Conservation (phyloP, 2,888 invertebrate species). For the Bellardia pandia region DNA sequence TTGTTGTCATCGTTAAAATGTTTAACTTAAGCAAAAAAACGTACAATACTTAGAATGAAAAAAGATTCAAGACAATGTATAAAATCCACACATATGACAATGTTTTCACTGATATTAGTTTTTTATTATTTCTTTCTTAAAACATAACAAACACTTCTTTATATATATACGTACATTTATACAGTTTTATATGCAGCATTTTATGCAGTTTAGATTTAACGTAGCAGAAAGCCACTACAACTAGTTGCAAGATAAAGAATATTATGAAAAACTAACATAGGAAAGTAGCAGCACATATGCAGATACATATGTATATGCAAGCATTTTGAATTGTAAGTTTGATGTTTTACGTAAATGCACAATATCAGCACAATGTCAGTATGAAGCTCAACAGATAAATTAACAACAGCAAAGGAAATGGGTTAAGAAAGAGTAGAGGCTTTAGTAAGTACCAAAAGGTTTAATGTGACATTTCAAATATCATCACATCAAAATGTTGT, state of each 20-base stretch:
- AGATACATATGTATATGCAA: not conserved
- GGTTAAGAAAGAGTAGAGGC: not conserved
- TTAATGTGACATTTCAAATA: slow-evolving; percentile 63
- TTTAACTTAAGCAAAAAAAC: slow-evolving; percentile 10
- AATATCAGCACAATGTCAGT: slow-evolving; percentile 71
- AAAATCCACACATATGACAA: slow-evolving; percentile 65
- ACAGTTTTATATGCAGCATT: slow-evolving; percentile 26
- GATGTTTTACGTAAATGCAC: slow-evolving; percentile 72
- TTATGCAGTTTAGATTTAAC: slow-evolving; percentile 60
- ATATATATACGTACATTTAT: slow-evolving; percentile 77
- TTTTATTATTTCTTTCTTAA: slow-evolving; percentile 50
- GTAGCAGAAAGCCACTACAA: slow-evolving; percentile 58
- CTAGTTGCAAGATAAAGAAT: slow-evolving; percentile 54
- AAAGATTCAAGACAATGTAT: slow-evolving; percentile 9
- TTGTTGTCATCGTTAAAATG: slow-evolving; percentile 69
- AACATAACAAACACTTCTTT: slow-evolving; percentile 2
- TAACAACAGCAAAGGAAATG: slow-evolving; percentile 29
- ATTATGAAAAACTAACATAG: slow-evolving; percentile 18
- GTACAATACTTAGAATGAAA: not conserved
- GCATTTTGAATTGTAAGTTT: slow-evolving; percentile 60
- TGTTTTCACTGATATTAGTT: slow-evolving; percentile 74
- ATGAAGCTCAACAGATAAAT: slow-evolving; percentile 61
- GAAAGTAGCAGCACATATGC: slow-evolving; percentile 6
- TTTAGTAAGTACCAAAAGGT: slow-evolving; percentile 12
- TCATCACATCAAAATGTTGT: slow-evolving; percentile 45